phyloP scores from a whole-genome alignment of 2,113 vertebrate species.

The Carassius auratus region DNA sequence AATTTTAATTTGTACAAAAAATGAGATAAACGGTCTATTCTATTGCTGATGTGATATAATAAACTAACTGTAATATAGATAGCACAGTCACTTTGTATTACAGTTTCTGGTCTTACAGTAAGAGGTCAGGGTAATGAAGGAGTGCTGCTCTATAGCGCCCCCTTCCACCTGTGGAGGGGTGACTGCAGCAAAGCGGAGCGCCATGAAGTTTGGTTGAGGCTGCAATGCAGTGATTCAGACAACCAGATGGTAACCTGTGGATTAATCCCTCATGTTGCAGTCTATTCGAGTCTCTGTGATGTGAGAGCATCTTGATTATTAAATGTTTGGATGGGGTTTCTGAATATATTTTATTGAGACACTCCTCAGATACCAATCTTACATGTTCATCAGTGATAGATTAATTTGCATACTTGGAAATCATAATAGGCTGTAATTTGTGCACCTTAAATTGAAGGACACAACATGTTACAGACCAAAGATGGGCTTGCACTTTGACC shows the following conservation, averaged over 20 bases:
- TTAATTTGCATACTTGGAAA: background rate
- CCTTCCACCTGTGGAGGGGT: background rate
- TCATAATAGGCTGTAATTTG: background rate
- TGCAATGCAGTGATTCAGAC: constrained; percentile 38
- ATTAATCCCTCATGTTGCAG: constrained; percentile 43
- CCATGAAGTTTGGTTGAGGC: constrained; percentile 27
- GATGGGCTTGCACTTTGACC: background rate
- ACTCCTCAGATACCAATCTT: background rate
- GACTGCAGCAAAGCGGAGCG: background rate
- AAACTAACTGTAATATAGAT: background rate
- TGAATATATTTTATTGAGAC: background rate
- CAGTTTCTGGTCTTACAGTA: background rate
- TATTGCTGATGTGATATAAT: background rate
- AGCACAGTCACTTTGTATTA: background rate
- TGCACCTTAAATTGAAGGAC: background rate
- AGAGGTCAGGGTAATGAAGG: background rate
- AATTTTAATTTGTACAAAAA: background rate
- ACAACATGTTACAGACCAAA: background rate
- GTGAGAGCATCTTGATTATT: background rate
- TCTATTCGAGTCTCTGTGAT: background rate
- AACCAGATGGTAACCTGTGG: constrained; percentile 41
- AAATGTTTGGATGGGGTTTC: background rate
- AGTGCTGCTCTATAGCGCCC: constrained; percentile 12
- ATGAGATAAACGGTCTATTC: background rate
- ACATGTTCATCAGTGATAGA: background rate